Conservation (phyloP, 2,113 vertebrate genomes). For the Callithrix jacchus region DNA sequence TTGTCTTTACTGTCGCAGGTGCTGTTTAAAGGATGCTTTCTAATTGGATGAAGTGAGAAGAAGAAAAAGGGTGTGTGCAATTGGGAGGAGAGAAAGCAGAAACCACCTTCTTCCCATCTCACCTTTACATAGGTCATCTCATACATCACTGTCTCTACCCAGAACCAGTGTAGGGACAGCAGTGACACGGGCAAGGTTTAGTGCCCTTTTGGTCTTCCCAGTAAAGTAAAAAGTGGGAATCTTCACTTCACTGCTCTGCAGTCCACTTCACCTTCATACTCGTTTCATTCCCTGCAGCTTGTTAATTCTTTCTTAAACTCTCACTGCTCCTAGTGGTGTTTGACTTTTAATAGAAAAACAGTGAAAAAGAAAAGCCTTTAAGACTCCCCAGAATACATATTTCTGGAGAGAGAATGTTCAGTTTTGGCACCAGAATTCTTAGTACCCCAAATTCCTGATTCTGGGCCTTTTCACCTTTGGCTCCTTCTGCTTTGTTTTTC, state of each 20-base stretch:
- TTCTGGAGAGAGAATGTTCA: background rate
- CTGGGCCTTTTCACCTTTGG: background rate
- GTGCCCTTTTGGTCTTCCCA: background rate
- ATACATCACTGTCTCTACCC: fast-evolving
- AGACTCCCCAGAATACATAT: background rate
- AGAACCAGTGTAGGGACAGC: background rate
- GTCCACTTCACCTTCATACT: background rate
- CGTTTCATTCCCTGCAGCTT: conserved; percentile 8
- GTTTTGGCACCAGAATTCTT: background rate
- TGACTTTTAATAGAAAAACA: conserved; percentile 40
- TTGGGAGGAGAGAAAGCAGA: background rate
- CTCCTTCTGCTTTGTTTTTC: background rate
- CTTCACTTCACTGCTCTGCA: background rate
- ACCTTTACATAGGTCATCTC: background rate
- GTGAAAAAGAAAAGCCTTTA: background rate
- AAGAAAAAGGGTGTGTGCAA: background rate
- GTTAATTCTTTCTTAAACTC: conserved; percentile 44
- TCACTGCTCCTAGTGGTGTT: background rate
- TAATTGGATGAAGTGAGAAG: background rate
- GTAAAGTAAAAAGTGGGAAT: background rate
- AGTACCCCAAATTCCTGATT: background rate
- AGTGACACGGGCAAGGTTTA: fast-evolving
- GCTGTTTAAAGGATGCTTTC: background rate
- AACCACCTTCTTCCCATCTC: background rate
- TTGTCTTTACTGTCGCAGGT: background rate